A percentile compares a stretch with the other conserved stretches of the same genome.
Evolutionary conservation across 2,888 invertebrate species (phyloP).

Genomic region (Bombylius discolor): DNA sequence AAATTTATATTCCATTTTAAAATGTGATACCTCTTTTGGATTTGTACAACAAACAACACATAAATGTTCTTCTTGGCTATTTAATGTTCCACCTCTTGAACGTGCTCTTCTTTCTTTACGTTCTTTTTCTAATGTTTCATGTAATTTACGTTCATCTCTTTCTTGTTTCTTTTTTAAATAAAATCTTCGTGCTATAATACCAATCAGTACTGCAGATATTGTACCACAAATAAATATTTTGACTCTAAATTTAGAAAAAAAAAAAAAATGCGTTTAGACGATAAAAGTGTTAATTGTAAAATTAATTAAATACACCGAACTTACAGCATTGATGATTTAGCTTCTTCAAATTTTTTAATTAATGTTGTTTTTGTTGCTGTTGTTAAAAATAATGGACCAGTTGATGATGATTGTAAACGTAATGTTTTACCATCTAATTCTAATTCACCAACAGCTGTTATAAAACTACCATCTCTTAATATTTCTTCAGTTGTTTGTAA

Average conservation of each 20-base stretch:
- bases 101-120: constrained; percentile 52
- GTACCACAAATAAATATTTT: constrained; percentile 44
- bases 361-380: constrained; percentile 64
- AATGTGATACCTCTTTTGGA: constrained; percentile 54
- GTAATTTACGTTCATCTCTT: constrained; percentile 44
- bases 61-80: constrained; percentile 44
- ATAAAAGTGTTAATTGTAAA: neutral
- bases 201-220: constrained; percentile 41
- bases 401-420: constrained; percentile 58
- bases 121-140: constrained; percentile 49
- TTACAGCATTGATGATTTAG: constrained; percentile 55
- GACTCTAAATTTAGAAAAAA: constrained; percentile 31
- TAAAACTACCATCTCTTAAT: constrained; percentile 64
- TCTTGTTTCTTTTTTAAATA: constrained; percentile 40
- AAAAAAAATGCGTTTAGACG: neutral
- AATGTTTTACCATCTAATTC: constrained; percentile 50
- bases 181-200: constrained; percentile 42
- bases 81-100: constrained; percentile 45
- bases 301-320: constrained; percentile 7
- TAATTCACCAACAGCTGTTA: constrained; percentile 70
- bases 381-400: constrained; percentile 66
- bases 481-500: constrained; percentile 80
- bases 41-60: constrained; percentile 80
- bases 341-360: constrained; percentile 56
- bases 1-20: neutral